Evolutionary conservation across 2,888 invertebrate genomes (phyloP), one percentile per base, ranked within the genome.

Genomic region (Troides helena): DNA sequence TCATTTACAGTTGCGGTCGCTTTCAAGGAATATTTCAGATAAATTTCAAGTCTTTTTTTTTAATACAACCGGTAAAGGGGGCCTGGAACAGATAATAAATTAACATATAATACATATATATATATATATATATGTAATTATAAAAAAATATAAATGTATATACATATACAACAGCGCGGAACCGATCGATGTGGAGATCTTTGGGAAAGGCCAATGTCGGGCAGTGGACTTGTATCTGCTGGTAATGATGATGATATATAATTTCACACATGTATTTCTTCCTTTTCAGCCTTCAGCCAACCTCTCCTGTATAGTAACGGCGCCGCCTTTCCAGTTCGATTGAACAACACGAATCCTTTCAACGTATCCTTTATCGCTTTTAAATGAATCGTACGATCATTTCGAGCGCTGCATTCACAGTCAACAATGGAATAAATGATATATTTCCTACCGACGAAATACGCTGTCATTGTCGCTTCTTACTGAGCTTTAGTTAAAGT

Each of bases 281-380:
- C 18, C 53, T 53, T 18, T 39, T 39, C 10, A 8, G 10, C 10
- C 39, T 39, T 39, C 10, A 39, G 39, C 39, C 39, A 10, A 10
- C 39, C 8, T 39, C 39, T 1, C 10, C 39, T 8, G 7, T 39
- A 39, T 2, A 50, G 50, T 50, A 17, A 53, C 6, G 12, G 12
- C 17, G n/a, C 53, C 53, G 12, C 18, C 53, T 17, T 53, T 53
- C 53, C n/a, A 6, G 17, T 53, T 53, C 53, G n/a, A 53, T 53
- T n/a, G n/a, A 53, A 53, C n/a, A 53, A 53, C 76, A 65, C 65
- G 67, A 75, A 73, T 71, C 61, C 62, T 71, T 68, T 75, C 74
- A 72, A 70, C 71, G 74, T 74, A 69, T 72, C 65, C 67, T 67
- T 69, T 69, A 65, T 64, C 63, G 39, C 63, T 30, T 53, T n/a